A percentile compares a stretch with the other conserved stretches of the same genome.
phyloP scores from a whole-genome alignment of 1,140 invertebrate genomes.

The Epicauta chinensis region DNA sequence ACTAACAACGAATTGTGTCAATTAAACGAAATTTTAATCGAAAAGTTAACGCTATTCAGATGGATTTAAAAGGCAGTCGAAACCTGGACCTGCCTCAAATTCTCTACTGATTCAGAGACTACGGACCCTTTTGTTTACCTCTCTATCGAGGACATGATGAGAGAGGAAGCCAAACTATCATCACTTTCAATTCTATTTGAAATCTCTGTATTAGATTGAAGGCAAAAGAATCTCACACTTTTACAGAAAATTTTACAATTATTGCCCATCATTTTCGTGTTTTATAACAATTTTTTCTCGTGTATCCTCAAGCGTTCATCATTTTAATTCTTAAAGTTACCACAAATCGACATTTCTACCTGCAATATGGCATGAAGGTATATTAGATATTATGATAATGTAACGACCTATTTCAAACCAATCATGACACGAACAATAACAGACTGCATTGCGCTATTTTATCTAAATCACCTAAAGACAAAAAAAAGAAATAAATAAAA shows the following conservation, averaged over 20 bases:
- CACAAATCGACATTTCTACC: conserved; percentile 25
- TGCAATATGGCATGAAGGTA: conserved; percentile 19
- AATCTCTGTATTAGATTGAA: too few relatives aligned
- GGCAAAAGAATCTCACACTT: conserved; percentile 13
- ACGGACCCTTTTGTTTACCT: too few relatives aligned
- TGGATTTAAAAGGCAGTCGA: too few relatives aligned
- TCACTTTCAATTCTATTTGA: too few relatives aligned
- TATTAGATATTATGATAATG: conserved; percentile 33
- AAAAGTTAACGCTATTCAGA: too few relatives aligned
- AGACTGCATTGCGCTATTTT: conserved; percentile 19
- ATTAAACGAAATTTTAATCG: too few relatives aligned
- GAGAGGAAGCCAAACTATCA: too few relatives aligned
- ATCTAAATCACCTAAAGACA: neutral
- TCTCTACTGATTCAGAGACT: too few relatives aligned
- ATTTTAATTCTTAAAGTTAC: conserved; percentile 4
- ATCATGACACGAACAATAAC: conserved; percentile 25
- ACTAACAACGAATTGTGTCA: too few relatives aligned
- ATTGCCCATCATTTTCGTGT: neutral
- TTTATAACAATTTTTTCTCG: too few relatives aligned
- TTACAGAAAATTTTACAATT: conserved; percentile 14
- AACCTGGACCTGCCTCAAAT: too few relatives aligned
- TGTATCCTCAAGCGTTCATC: neutral
- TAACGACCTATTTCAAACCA: conserved; percentile 29
- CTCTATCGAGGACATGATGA: too few relatives aligned
- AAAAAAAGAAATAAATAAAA: neutral